phyloP scores from a whole-genome alignment of 2,888 invertebrate genomes.

The Dynastes maya region DNA sequence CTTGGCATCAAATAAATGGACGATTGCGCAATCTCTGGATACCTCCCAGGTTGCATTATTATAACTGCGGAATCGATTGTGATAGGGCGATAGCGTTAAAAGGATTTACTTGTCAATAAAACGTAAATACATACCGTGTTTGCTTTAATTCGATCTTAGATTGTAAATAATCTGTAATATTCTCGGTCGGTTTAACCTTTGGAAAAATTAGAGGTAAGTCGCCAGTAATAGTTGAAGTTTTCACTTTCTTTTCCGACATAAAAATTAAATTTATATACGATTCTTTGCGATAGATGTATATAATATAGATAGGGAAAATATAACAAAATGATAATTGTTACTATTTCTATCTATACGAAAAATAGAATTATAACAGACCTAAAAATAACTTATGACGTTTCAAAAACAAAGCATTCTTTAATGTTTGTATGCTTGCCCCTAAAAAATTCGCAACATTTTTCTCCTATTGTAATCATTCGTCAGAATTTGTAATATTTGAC shows the following conservation, averaged over 20 bases:
- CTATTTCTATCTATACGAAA: no score
- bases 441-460: no score
- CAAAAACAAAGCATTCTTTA: no score
- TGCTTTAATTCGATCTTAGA: neutral
- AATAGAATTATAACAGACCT: no score
- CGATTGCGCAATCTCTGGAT: neutral
- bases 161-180: neutral
- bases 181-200: neutral
- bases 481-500: no score
- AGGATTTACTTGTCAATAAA: neutral
- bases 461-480: no score
- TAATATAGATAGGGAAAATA: no score
- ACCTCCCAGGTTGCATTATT: slow-evolving; percentile 11
- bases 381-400: no score
- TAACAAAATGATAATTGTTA: no score
- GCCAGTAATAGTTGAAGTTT: neutral
- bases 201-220: neutral
- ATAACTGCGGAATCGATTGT: neutral
- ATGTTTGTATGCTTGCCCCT: no score
- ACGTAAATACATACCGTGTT: neutral
- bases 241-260: neutral
- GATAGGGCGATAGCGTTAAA: neutral
- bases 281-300: no score
- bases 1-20: slow-evolving; percentile 8
- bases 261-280: no score